These are phyloP conservation scores for Jacana jacana DNA, from an alignment of 2,113 vertebrate species.

Conservation along the genomic window DNA sequence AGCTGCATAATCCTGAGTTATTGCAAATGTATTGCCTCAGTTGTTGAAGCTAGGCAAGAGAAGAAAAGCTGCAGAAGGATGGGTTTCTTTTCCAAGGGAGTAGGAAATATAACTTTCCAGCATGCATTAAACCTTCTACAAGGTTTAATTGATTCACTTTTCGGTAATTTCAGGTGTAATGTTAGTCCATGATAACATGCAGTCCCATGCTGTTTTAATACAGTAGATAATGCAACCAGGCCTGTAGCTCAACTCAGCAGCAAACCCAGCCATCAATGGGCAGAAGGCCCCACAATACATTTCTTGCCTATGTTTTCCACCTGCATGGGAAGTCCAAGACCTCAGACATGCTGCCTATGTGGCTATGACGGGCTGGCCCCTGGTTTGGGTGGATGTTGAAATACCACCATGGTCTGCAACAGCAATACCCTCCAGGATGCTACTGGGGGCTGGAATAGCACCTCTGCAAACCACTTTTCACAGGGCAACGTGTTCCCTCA, in stretches of 20 bases:
- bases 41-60: not conserved
- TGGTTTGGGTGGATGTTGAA: not conserved
- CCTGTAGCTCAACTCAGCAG: not conserved
- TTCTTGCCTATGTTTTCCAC: not conserved
- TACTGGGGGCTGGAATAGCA: not conserved
- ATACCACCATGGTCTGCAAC: not conserved
- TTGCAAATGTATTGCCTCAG: not conserved
- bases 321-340: not conserved
- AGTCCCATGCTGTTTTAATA: not conserved
- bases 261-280: not conserved
- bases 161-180: not conserved
- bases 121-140: not conserved
- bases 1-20: not conserved
- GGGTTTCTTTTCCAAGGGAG: not conserved
- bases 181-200: not conserved
- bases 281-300: not conserved
- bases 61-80: not conserved
- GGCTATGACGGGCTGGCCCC: not conserved
- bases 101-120: not conserved
- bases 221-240: not conserved
- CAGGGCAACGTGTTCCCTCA: not conserved
- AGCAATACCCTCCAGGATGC: not conserved
- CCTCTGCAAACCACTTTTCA: not conserved
- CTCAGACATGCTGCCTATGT: rapidly evolving
- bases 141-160: not conserved